Evolutionary conservation across 2,888 invertebrate genomes (phyloP), one percentile per base, ranked within the genome.

Genomic region (Oeneis ivallda): DNA sequence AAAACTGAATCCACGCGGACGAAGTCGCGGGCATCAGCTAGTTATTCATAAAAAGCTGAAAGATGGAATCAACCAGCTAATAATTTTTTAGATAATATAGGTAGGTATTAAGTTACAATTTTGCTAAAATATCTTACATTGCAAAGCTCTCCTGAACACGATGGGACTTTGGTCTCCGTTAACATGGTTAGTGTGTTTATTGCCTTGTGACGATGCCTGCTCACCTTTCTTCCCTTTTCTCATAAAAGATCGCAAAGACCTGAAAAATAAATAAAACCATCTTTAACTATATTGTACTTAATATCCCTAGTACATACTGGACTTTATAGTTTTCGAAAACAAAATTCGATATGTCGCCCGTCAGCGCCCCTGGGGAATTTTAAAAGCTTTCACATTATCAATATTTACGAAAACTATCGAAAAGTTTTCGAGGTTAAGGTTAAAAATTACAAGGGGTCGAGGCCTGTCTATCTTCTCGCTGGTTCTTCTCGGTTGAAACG

Each of bases 201-300:
- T 75, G 39, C 70, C 68, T 45, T 81, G 78, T 45, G 82, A 75
- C 7, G 70, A 49, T 39, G 65, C 26, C 56, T 78, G 74, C 60
- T 83, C 79, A 17, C 78, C 76, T 71, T 86, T 90, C 76, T 91
- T 89, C 17, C 90, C 91, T 75, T 92, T 92, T 74, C 83, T 90
- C 87, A 92, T 90, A 72, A 92, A 92, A 45, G 92, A 92, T 65
- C 89, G 80, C 58, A 92, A 80, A 32, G 90, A 87, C 92, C 92
- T 92, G 87, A 56, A 56, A 39, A 39, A 37, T 15, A 17, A 56
- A 11, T 41, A 37, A 57, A 54, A 50, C 3, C 37, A 15, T 13
- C 11, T 15, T 2, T 7, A 37, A 11, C 8, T 34, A n/a, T n/a
- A n/a, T n/a, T n/a, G n/a, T n/a, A n/a, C n/a, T 45, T 0, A 15